phyloP scores from a whole-genome alignment of 2,797 vertebrate species.

The Sphenopsis melanotis region DNA sequence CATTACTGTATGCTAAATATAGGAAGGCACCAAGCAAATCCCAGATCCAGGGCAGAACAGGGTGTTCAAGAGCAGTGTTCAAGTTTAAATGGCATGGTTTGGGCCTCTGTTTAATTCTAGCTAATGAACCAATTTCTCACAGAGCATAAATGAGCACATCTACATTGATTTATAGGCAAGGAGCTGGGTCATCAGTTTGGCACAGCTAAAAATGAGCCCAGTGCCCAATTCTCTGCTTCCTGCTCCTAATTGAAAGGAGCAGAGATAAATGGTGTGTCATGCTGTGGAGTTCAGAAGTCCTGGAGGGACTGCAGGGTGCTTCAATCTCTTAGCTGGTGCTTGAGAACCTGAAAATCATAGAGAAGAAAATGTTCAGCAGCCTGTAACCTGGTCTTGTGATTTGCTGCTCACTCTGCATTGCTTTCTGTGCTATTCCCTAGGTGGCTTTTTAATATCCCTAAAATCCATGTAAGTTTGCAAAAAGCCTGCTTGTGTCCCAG shows the following conservation, averaged over 20 bases:
- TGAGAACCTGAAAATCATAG: not conserved
- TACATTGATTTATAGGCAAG: slow-evolving; percentile 32
- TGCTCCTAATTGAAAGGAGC: not conserved
- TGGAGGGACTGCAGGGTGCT: not conserved
- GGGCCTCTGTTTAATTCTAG: slow-evolving; percentile 2
- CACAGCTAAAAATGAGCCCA: slow-evolving; percentile 1
- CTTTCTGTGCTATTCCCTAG: not conserved
- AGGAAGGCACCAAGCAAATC: slow-evolving; percentile 38
- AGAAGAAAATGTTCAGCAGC: not conserved
- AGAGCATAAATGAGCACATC: slow-evolving; percentile 20
- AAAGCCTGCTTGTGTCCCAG: not conserved
- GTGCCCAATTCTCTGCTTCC: not conserved
- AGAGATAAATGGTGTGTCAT: not conserved
- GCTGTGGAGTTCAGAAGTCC: not conserved
- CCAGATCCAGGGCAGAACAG: slow-evolving; percentile 33
- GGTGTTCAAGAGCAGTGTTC: slow-evolving; percentile 26
- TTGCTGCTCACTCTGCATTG: not conserved
- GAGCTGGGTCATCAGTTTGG: not conserved
- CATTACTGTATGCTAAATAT: slow-evolving; percentile 68
- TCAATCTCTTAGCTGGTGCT: not conserved
- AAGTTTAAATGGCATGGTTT: slow-evolving; percentile 14
- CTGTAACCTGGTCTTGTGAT: not conserved
- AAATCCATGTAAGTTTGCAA: not conserved
- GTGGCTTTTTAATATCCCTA: not conserved
- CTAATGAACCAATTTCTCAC: slow-evolving; percentile 24